Percentiles rank a stretch among this genome's conserved stretches.
phyloP scores from a whole-genome alignment of 2,113 vertebrate genomes.

The Phrynosoma blainvillii region DNA sequence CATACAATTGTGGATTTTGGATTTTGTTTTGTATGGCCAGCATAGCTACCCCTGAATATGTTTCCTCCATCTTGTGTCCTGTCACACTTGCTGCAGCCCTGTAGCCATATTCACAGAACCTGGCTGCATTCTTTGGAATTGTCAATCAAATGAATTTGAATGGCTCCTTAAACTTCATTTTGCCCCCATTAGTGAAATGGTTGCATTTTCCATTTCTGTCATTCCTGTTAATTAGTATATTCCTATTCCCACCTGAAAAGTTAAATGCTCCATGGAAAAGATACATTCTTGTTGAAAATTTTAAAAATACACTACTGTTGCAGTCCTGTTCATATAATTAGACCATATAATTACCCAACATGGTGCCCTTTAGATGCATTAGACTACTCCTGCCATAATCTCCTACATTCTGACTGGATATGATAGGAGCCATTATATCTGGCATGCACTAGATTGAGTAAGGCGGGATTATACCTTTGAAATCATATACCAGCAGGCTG shows the following conservation, averaged over 20 bases:
- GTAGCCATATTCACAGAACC: neutral
- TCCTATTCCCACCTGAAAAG: neutral
- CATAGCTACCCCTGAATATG: too few relatives aligned
- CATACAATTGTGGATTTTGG: too few relatives aligned
- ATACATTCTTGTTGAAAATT: neutral
- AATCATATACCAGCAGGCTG: neutral
- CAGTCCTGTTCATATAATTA: neutral
- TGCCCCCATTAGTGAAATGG: neutral
- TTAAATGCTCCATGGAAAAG: neutral
- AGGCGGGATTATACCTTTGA: neutral
- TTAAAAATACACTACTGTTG: neutral
- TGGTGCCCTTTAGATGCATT: too few relatives aligned
- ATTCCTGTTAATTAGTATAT: neutral
- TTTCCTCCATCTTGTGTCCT: too few relatives aligned
- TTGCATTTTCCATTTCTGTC: neutral
- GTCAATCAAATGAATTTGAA: neutral
- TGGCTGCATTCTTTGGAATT: too few relatives aligned
- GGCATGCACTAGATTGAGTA: too few relatives aligned
- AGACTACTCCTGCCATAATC: too few relatives aligned
- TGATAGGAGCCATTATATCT: too few relatives aligned
- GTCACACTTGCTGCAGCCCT: neutral
- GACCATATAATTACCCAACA: too few relatives aligned
- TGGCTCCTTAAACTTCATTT: neutral
- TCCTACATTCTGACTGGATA: too few relatives aligned
- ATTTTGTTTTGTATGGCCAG: too few relatives aligned